Percentiles rank a stretch among this genome's conserved stretches.
Evolutionary conservation across 1,140 invertebrate genomes (phyloP).

Genomic region (Drosophila carrolli): DNA sequence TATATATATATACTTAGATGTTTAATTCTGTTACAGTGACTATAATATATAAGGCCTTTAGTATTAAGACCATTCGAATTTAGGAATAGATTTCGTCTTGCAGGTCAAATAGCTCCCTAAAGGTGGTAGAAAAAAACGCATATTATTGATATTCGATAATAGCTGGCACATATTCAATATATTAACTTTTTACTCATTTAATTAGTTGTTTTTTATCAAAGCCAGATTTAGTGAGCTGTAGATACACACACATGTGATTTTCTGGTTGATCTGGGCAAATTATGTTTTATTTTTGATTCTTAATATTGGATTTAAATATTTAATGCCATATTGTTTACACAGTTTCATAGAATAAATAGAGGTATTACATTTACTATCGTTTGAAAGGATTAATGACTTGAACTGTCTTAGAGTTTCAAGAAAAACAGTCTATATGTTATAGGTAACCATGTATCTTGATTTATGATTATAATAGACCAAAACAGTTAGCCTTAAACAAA

Average conservation of each 20-base stretch:
- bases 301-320: no score
- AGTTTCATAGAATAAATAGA: no score
- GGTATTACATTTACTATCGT: background rate
- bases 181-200: background rate
- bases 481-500: background rate
- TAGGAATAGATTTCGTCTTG: background rate
- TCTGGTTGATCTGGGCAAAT: no score
- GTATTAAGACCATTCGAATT: background rate
- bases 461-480: background rate
- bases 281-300: no score
- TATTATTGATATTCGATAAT: conserved; percentile 2
- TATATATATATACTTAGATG: no score
- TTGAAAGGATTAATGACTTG: background rate
- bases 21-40: background rate
- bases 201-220: background rate
- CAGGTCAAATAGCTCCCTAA: background rate
- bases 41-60: background rate
- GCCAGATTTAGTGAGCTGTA: no score
- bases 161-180: background rate
- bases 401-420: background rate
- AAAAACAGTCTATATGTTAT: background rate
- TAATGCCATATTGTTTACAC: no score
- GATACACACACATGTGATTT: no score
- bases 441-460: background rate
- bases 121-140: background rate